Conservation (phyloP, 1,140 invertebrate species). For the Cardiocondyla obscurior region DNA sequence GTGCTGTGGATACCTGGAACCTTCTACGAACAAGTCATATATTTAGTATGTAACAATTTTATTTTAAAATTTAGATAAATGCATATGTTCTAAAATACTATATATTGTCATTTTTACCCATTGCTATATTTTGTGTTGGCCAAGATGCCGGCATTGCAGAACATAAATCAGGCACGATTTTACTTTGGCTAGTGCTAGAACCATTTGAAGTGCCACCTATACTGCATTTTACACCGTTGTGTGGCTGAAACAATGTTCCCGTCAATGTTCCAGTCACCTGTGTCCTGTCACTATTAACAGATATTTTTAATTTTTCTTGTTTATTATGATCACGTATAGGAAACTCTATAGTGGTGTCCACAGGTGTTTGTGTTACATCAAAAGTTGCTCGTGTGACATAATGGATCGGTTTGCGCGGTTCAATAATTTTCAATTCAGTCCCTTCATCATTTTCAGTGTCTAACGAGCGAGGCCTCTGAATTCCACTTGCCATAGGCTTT, state of each 20-base stretch:
- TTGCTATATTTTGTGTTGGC: constrained; percentile 76
- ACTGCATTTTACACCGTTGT: constrained; percentile 80
- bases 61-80: neutral
- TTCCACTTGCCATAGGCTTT: constrained; percentile 68
- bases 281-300: constrained; percentile 79
- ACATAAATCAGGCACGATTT: constrained; percentile 70
- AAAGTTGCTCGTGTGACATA: constrained; percentile 85
- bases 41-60: constrained; percentile 33
- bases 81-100: neutral
- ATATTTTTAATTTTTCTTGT: constrained; percentile 77
- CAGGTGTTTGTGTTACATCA: constrained; percentile 77
- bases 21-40: constrained; percentile 63
- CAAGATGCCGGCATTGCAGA: constrained; percentile 76
- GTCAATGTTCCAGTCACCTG: constrained; percentile 77
- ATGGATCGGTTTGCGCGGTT: constrained; percentile 76
- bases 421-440: constrained; percentile 82
- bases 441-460: constrained; percentile 80
- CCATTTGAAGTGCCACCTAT: constrained; percentile 73
- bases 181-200: constrained; percentile 70
- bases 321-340: constrained; percentile 77
- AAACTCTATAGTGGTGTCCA: constrained; percentile 80
- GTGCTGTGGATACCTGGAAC: constrained; percentile 75
- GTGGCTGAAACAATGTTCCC: constrained; percentile 77
- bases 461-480: constrained; percentile 75
- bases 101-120: constrained; percentile 72